These are phyloP conservation scores for Schrankia costaestrigalis DNA, from an alignment of 2,888 invertebrate genomes.

Conservation along the genomic window DNA sequence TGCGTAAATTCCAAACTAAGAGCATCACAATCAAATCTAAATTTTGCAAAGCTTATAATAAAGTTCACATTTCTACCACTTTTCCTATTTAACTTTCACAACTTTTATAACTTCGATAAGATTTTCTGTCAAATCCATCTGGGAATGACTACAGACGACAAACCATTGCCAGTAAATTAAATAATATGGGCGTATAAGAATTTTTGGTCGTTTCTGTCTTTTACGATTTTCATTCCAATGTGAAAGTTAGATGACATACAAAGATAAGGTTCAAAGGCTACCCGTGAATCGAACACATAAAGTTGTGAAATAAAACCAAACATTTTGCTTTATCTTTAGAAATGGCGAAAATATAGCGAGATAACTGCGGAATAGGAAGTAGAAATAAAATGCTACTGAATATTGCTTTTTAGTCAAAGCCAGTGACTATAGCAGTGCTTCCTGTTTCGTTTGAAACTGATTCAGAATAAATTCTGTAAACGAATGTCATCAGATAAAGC, in stretches of 20 bases:
- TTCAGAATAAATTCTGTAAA: too few species aligned
- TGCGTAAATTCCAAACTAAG: too few species aligned
- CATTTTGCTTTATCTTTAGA: slow-evolving; percentile 21
- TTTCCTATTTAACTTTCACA: too few species aligned
- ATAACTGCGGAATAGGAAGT: slow-evolving; percentile 5
- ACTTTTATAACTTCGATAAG: neutral
- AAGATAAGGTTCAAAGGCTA: slow-evolving; percentile 29
- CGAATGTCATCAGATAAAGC: too few species aligned
- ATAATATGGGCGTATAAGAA: slow-evolving; percentile 11
- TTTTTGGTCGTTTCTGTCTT: slow-evolving; percentile 21
- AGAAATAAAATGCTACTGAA: slow-evolving; percentile 1
- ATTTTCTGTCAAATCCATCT: neutral
- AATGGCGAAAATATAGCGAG: slow-evolving; percentile 10
- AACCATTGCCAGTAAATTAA: slow-evolving; percentile 20
- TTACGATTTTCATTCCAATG: slow-evolving; percentile 19
- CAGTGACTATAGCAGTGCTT: too few species aligned
- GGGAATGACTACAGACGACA: too few species aligned
- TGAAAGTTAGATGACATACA: slow-evolving; percentile 27
- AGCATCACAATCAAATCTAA: too few species aligned
- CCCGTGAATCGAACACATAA: slow-evolving; percentile 26
- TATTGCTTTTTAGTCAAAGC: neutral
- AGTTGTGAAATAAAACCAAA: slow-evolving; percentile 23
- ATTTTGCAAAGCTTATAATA: too few species aligned
- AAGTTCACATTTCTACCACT: too few species aligned
- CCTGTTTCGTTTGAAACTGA: too few species aligned